Evolutionary conservation across 2,797 vertebrate genomes (phyloP), one percentile per base, ranked within the genome.

Genomic region (Rhabdophis nuchalis): DNA sequence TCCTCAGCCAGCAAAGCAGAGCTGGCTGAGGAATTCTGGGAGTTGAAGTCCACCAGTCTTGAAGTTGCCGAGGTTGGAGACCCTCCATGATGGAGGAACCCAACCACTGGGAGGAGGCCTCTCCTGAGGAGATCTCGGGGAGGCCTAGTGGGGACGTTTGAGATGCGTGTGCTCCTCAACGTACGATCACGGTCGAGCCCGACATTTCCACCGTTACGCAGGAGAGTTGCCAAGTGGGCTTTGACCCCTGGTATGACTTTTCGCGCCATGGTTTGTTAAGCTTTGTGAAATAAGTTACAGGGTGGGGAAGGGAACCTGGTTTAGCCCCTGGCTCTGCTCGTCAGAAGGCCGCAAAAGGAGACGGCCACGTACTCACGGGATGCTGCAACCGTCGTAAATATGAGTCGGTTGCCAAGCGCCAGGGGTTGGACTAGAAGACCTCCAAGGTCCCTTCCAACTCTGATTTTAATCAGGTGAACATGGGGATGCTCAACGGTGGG

Each of bases 321-420:
- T 64, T n/a, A 5, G 14, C 29, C 29, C 1, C 14, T 16, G 29
- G n/a, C 5, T 29, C n/a, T 5, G 29, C 29, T 68, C 0, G 6
- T 18, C 64, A 32, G 64, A 68, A 32, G 64, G 64, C 32, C 14
- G 1, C 64, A 18, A 8, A 68, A 68, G 14, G 14, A 5, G 2
- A 6, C n/a, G n/a, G n/a, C 0, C 6, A 68, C 64, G 6, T 4
- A 5, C 6, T 16, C 13, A 1, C 64, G 16, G 14, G 64, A 32
- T 68, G 7, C 64, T 32, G n/a, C 0, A 3, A 68, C 13, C 64
- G 0, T 68, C n/a, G 1, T 18, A 7, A 32, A 68, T 68, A 68
- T 1, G 61, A 32, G 61, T 32, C 5, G 14, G 61, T 16, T 16
- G 61, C 61, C 61, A 68, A 32, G n/a, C 1, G 6, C 10, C 25